Evolutionary conservation across 2,888 invertebrate genomes (phyloP).

Genomic region (Microctonus aethiopoides): DNA sequence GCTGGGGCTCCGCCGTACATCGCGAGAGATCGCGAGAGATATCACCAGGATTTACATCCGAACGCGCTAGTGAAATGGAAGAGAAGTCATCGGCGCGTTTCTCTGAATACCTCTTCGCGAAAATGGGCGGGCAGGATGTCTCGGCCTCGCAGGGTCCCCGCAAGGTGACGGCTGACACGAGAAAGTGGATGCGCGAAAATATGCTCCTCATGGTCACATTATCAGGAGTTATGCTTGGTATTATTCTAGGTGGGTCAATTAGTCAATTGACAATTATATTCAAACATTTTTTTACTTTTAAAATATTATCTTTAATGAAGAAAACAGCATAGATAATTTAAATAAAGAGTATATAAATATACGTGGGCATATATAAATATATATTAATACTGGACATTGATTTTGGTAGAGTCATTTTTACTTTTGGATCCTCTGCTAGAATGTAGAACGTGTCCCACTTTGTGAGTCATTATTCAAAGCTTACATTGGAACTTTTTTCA

Average conservation of each 20-base stretch:
- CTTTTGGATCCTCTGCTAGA: background rate
- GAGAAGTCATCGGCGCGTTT: slow-evolving; percentile 69
- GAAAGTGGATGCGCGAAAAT: slow-evolving; percentile 80
- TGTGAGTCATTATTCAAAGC: background rate
- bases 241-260: slow-evolving; percentile 76
- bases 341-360: too few species aligned
- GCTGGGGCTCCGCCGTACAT: slow-evolving; percentile 65
- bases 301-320: too few species aligned
- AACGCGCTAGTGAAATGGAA: slow-evolving; percentile 62
- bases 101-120: slow-evolving; percentile 84
- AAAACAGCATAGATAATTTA: too few species aligned
- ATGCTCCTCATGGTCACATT: slow-evolving; percentile 83
- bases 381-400: background rate
- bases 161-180: slow-evolving; percentile 74
- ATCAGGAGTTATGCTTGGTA: slow-evolving; percentile 81
- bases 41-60: slow-evolving; percentile 50
- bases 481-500: background rate
- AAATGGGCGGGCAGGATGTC: slow-evolving; percentile 74
- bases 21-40: slow-evolving; percentile 63
- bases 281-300: too few species aligned
- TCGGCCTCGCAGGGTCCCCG: slow-evolving; percentile 71
- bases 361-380: background rate
- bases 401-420: background rate
- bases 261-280: background rate
- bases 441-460: background rate